phyloP scores from a whole-genome alignment of 1,140 invertebrate genomes.

The Oryctes rhinoceros region DNA sequence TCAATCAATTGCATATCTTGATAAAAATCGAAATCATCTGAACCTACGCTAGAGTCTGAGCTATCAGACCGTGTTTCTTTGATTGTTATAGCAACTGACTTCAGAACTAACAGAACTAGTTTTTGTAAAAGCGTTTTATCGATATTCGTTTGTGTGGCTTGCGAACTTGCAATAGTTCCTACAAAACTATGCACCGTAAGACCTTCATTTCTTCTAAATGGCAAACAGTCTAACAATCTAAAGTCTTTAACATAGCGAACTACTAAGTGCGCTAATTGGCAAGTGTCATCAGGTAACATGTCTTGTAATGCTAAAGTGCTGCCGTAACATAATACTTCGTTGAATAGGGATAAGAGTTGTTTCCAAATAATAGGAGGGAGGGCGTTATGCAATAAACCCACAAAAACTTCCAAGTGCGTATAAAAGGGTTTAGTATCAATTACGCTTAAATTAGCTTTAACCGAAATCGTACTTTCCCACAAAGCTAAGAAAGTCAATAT shows the following conservation, averaged over 20 bases:
- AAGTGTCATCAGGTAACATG: conserved; percentile 85
- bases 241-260: conserved; percentile 87
- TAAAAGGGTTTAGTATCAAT: conserved; percentile 90
- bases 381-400: conserved; percentile 74
- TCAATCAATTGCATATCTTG: conserved; percentile 89
- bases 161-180: conserved; percentile 54
- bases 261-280: conserved; percentile 82
- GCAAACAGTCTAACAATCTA: conserved; percentile 75
- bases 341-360: conserved; percentile 83
- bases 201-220: conserved; percentile 56
- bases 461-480: conserved; percentile 91
- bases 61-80: conserved; percentile 88
- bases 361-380: conserved; percentile 84
- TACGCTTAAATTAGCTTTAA: conserved; percentile 87
- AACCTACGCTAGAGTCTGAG: conserved; percentile 81
- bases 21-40: conserved; percentile 84
- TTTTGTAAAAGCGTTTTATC: conserved; percentile 82
- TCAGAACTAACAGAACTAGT: conserved; percentile 83
- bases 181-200: conserved; percentile 59
- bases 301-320: conserved; percentile 88
- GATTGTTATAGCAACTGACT: conserved; percentile 88
- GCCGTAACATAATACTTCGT: conserved; percentile 89
- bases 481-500: conserved; percentile 83
- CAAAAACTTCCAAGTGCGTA: conserved; percentile 82
- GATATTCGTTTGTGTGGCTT: conserved; percentile 60